Percentiles rank a stretch among this genome's conserved stretches.
Evolutionary conservation across 2,113 vertebrate genomes (phyloP).

Genomic region (Pelecanoides urinatrix): DNA sequence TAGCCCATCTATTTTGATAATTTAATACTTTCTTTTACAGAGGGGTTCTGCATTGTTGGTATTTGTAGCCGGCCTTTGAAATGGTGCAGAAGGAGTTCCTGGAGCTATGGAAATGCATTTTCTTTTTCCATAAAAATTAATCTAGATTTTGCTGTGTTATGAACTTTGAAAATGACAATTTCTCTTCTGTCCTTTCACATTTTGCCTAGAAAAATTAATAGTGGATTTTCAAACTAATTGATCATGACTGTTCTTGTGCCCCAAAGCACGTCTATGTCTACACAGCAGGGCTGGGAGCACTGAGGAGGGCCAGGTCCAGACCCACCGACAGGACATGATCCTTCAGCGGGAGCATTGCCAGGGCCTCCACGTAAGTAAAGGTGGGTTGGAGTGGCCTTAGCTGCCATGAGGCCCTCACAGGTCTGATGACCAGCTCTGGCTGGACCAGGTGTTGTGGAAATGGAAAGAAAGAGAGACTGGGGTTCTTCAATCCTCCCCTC

Average conservation of each 20-base stretch:
- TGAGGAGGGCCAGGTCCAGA: neutral
- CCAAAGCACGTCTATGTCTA: neutral
- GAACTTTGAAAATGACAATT: neutral
- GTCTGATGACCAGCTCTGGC: neutral
- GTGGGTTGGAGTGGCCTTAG: neutral
- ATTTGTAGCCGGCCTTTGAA: neutral
- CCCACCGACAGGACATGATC: rapidly evolving
- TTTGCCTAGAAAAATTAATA: neutral
- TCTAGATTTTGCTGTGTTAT: neutral
- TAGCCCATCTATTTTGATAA: neutral
- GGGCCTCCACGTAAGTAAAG: neutral
- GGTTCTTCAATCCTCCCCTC: neutral
- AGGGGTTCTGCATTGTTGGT: neutral
- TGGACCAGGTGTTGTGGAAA: neutral
- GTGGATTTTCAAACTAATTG: neutral
- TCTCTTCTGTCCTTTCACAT: neutral
- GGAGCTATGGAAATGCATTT: slow-evolving; percentile 22
- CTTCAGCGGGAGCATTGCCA: rapidly evolving
- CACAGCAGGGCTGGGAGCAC: neutral
- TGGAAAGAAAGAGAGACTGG: neutral
- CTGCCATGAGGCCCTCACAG: neutral
- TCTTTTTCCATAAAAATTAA: neutral
- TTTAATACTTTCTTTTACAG: neutral
- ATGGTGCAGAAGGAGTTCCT: neutral
- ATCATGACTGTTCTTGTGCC: neutral